Conservation (phyloP, 2,113 vertebrate species). For the Glaucidium brasilianum region DNA sequence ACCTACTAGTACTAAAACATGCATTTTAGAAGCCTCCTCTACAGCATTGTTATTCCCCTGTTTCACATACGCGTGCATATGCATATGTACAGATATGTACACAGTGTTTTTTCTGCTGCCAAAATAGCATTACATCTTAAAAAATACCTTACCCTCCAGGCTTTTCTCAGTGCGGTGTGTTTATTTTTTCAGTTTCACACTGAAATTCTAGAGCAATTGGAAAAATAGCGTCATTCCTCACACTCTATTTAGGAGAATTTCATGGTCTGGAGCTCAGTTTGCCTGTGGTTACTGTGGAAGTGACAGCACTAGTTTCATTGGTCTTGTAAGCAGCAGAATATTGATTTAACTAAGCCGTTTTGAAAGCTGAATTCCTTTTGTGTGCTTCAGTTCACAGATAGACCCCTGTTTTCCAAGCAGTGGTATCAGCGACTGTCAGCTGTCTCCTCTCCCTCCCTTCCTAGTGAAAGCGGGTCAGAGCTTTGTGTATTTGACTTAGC, state of each 20-base stretch:
- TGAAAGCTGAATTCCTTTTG: neutral
- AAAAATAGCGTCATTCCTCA: neutral
- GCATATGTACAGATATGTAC: neutral
- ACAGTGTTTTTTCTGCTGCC: neutral
- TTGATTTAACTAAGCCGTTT: neutral
- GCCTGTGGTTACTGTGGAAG: neutral
- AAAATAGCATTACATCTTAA: neutral
- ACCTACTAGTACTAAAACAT: neutral
- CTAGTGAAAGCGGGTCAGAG: fast-evolving
- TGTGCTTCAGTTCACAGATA: neutral
- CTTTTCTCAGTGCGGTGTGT: neutral
- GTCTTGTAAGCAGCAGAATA: neutral
- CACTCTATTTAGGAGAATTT: neutral
- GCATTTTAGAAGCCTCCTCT: neutral
- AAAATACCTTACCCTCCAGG: neutral
- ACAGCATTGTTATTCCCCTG: neutral
- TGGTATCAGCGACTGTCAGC: neutral
- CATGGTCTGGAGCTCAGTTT: neutral
- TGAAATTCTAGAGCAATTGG: neutral
- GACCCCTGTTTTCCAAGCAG: neutral
- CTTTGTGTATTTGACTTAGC: neutral
- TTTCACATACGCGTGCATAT: neutral
- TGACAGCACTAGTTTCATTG: neutral
- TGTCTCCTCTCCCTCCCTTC: neutral
- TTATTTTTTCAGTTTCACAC: neutral